A percentile compares a stretch with the other conserved stretches of the same genome.
Conservation (phyloP, 2,113 vertebrate genomes). For the Psilopogon haemacephalus region DNA sequence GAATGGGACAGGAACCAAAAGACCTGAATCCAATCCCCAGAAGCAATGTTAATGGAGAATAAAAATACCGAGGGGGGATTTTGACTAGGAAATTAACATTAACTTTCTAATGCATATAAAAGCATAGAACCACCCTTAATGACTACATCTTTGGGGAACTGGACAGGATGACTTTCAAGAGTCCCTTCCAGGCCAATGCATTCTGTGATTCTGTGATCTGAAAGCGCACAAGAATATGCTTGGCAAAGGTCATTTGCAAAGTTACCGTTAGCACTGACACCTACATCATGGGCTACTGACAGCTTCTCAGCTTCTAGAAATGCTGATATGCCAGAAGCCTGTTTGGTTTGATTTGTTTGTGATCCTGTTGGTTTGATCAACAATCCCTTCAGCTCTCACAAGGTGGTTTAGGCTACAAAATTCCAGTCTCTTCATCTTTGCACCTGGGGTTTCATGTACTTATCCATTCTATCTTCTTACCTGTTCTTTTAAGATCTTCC, state of each 20-base stretch:
- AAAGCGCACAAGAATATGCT: not conserved
- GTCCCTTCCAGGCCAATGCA: too few species aligned
- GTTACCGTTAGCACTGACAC: not conserved
- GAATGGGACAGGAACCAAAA: slow-evolving; percentile 40
- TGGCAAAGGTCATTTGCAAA: not conserved
- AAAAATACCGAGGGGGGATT: slow-evolving; percentile 62
- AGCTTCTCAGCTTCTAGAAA: not conserved
- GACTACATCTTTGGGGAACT: not conserved
- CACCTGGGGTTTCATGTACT: not conserved
- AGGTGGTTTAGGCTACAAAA: not conserved
- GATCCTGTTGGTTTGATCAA: not conserved
- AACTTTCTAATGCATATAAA: not conserved
- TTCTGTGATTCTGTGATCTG: not conserved
- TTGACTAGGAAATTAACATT: not conserved
- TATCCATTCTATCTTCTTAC: not conserved
- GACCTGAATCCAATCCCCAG: slow-evolving; percentile 14
- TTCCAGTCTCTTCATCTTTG: not conserved
- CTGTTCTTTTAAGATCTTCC: not conserved
- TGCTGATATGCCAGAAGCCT: not conserved
- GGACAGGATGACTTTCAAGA: too few species aligned
- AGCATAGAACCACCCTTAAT: slow-evolving; percentile 10
- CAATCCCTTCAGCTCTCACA: not conserved
- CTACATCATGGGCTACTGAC: not conserved
- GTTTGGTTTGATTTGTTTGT: not conserved
- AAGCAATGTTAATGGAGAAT: slow-evolving; percentile 64